Conservation (phyloP, 1,140 invertebrate genomes). For the Drosophila bipectinata region DNA sequence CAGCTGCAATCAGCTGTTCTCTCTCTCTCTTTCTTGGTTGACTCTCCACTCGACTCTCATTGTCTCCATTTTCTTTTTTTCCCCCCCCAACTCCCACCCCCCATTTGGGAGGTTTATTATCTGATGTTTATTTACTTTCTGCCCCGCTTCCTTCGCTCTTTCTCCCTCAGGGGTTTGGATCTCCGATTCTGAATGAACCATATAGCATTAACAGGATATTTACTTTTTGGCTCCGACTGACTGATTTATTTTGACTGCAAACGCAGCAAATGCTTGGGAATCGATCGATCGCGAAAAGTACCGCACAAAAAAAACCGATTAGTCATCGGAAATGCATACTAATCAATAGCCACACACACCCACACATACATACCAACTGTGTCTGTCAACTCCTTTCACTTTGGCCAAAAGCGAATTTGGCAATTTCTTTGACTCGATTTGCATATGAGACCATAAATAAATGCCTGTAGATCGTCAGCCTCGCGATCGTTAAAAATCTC, state of each 20-base stretch:
- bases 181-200: constrained; percentile 40
- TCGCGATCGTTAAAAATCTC: constrained; percentile 51
- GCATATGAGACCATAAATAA: constrained; percentile 54
- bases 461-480: constrained; percentile 48
- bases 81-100: too few species aligned
- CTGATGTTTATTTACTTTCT: constrained; percentile 73
- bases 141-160: constrained; percentile 9
- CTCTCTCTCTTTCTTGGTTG: not conserved
- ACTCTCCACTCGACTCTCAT: not conserved
- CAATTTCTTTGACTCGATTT: constrained; percentile 57
- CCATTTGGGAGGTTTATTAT: constrained; percentile 17
- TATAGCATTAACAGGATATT: constrained; percentile 67
- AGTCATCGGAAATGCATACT: constrained; percentile 66
- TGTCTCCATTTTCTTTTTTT: constrained; percentile 26
- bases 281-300: constrained; percentile 25
- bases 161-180: constrained; percentile 15
- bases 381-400: constrained; percentile 53
- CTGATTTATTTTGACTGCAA: constrained; percentile 75
- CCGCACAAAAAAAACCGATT: constrained; percentile 36
- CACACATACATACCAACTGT: not conserved
- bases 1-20: constrained; percentile 80
- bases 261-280: constrained; percentile 58
- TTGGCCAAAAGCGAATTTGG: constrained; percentile 12
- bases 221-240: constrained; percentile 55
- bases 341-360: constrained; percentile 49